phyloP scores from a whole-genome alignment of 1,140 invertebrate genomes.

The Dufourea novaeangliae region DNA sequence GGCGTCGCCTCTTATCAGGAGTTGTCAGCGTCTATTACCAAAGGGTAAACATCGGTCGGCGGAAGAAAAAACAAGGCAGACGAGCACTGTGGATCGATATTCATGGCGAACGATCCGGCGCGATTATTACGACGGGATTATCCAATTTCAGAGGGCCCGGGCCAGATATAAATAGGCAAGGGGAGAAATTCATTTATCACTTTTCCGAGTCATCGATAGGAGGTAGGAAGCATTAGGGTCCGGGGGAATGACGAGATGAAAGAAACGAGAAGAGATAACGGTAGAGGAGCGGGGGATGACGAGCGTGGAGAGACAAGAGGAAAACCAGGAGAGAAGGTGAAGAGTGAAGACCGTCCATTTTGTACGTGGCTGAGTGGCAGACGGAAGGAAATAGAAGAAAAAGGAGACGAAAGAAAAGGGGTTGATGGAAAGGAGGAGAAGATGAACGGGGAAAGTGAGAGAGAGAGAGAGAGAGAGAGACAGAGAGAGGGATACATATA shows the following conservation, averaged over 20 bases:
- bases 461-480: not conserved
- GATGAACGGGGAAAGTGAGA: constrained; percentile 25
- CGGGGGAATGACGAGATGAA: constrained; percentile 43
- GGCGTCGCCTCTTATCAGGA: too few relatives aligned
- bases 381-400: constrained; percentile 57
- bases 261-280: constrained; percentile 47
- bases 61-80: not conserved
- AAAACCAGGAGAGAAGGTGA: constrained; percentile 8
- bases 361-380: constrained; percentile 62
- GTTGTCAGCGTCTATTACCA: too few relatives aligned
- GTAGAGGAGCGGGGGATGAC: too few relatives aligned
- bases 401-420: constrained; percentile 13
- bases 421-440: constrained; percentile 31
- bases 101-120: not conserved
- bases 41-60: too few relatives aligned
- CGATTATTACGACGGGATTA: constrained; percentile 61
- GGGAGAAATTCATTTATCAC: constrained; percentile 74
- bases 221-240: constrained; percentile 55
- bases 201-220: constrained; percentile 63
- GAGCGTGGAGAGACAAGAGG: constrained; percentile 9
- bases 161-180: constrained; percentile 67
- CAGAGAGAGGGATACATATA: not conserved
- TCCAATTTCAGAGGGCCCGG: constrained; percentile 52
- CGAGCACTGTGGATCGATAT: not conserved
- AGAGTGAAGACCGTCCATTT: constrained; percentile 60